Base-by-base conservation (phyloP, 2,113 vertebrate species). In the Ammodytes marinus region DNA sequence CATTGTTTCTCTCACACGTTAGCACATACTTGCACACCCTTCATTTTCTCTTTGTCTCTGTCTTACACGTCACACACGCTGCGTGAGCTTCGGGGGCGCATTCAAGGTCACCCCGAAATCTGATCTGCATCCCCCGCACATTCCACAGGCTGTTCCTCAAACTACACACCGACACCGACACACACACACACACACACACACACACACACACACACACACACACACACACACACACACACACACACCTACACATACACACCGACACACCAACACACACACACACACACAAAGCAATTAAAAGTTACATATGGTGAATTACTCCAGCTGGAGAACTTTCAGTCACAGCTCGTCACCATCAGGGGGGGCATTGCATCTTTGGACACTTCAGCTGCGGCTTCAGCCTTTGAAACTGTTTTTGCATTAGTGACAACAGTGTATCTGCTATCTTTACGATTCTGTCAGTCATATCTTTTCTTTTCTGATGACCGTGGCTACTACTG, bases 21-120 rank as follows among this genome's bases (percentile, higher is more conserved):
- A 35, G 15, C 6, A 19, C 17, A 54, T 52, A 61, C 53, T 2
- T 65, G 11, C 39, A 76, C 47, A 52, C 40, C 27, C 6, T 77
- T 76, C 2, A 6, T 76, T 74, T 52, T 74, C 43, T 53, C 40
- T 58, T 66, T 80, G 40, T 75, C 68, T 46, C 12, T 12, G 5
- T 64, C 27, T 19, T 5, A 27, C 67, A 61, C 15, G n/a, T n/a
- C n/a, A 53, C 45, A 54, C 55, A 59, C 69, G 88, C 87, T 86
- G 80, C 80, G 88, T 92, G 87, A 91, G 90, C 86, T 46, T 64
- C 8, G 52, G 74, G 27, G 73, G 80, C 92, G 66, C 79, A 80
- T 83, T 91, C 91, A 92, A 94, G 93, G 93, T 94, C 93, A 91
- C 87, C 91, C 88, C 71, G 91, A 93, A 93, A 95, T 83, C 79